Conservation (phyloP, 1,140 invertebrate species). For the Parapsyche elsis region DNA sequence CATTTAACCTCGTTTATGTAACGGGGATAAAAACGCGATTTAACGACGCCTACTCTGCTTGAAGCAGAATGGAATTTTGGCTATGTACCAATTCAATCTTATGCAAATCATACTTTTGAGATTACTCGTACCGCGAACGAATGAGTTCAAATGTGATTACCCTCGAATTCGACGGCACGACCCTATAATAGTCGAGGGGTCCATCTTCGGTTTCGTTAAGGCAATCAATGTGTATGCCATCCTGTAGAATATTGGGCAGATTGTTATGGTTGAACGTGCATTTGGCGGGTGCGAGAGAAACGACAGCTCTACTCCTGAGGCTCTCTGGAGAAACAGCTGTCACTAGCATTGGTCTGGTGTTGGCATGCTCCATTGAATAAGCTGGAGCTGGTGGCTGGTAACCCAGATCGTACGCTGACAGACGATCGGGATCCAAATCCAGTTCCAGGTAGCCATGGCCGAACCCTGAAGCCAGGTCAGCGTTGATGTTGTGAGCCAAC, state of each 20-base stretch:
- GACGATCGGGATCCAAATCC: background rate
- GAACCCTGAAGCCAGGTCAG: background rate
- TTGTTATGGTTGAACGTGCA: conserved; percentile 33
- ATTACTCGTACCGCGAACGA: background rate
- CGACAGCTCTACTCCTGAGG: conserved; percentile 41
- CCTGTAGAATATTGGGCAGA: conserved; percentile 44
- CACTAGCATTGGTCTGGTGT: conserved; percentile 40
- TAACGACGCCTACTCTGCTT: too few species aligned
- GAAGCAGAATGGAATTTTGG: too few species aligned
- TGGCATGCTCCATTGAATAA: background rate
- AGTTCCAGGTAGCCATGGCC: background rate
- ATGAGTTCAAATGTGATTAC: conserved; percentile 21
- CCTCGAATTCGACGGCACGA: conserved; percentile 34
- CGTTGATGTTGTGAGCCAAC: background rate
- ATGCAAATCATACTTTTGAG: too few species aligned
- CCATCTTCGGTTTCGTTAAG: conserved; percentile 25
- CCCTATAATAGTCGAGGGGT: conserved; percentile 7
- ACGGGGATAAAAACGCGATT: too few species aligned
- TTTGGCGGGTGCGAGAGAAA: conserved; percentile 36
- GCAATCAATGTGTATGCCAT: conserved; percentile 41
- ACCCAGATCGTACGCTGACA: background rate
- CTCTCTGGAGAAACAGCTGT: conserved; percentile 41
- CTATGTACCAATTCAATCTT: too few species aligned
- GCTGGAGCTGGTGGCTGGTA: background rate
- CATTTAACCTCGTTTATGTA: too few species aligned